Percentiles rank a stretch among this genome's conserved stretches.
Evolutionary conservation across 2,888 invertebrate species (phyloP).

Genomic region (Chymomyza caudatula): DNA sequence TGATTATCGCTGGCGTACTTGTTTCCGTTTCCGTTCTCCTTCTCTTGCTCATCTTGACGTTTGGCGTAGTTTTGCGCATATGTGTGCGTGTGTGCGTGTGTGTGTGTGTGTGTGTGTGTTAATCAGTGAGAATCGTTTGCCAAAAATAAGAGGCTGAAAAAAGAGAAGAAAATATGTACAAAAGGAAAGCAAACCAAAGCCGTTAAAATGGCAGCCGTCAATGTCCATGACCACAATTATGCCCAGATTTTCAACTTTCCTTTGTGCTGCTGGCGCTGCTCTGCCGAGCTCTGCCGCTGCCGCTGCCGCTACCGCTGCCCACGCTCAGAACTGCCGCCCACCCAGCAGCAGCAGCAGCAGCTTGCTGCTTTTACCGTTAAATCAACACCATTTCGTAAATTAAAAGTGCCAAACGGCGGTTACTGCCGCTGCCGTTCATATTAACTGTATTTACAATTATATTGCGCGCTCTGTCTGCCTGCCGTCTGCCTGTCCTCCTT

Average conservation of each 20-base stretch:
- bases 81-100: slow-evolving; percentile 18
- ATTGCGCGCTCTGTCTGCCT: not conserved
- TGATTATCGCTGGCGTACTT: slow-evolving; percentile 73
- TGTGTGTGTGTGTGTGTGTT: slow-evolving; percentile 43
- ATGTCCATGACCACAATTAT: slow-evolving; percentile 50
- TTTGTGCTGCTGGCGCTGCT: slow-evolving; percentile 39
- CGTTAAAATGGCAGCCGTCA: slow-evolving; percentile 4
- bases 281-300: slow-evolving; percentile 10
- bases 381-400: slow-evolving; percentile 75
- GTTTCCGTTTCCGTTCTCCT: not conserved
- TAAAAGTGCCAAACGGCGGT: slow-evolving; percentile 63
- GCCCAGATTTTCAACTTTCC: slow-evolving; percentile 54
- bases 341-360: not conserved
- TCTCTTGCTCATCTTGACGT: not conserved
- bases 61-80: not conserved
- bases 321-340: not conserved
- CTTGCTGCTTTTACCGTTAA: slow-evolving; percentile 55
- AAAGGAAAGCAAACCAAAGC: slow-evolving; percentile 2
- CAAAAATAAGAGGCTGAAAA: slow-evolving; percentile 23
- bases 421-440: slow-evolving; percentile 45
- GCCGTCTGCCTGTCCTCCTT: not conserved
- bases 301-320: slow-evolving; percentile 1
- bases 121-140: slow-evolving; percentile 64
- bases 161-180: slow-evolving; percentile 17
- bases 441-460: slow-evolving; percentile 48